Base-by-base conservation (phyloP, 2,888 invertebrate genomes). In the Agriopis marginaria region DNA sequence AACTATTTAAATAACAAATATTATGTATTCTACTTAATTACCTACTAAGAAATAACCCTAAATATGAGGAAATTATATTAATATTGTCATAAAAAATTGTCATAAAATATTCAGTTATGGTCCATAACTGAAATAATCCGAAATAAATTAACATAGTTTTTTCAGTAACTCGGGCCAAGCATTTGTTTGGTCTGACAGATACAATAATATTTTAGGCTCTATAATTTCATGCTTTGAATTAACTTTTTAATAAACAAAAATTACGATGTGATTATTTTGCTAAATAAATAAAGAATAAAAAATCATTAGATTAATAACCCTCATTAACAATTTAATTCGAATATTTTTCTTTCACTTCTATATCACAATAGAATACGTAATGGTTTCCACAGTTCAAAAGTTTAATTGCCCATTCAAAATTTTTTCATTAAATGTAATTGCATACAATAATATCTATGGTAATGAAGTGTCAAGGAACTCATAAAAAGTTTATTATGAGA, bases 401-500 rank as follows among this genome's bases (percentile, higher is more conserved):
- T 74, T 76, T 79, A 77, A 77, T 67, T 75, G 60, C 72, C 74
- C 74, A 77, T 79, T 76, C 74, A 73, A 71, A 77, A 75, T 58
- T 72, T 66, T 68, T 72, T 75, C 66, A 63, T 66, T 66, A 66
- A 70, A 66, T 70, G 70, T 70, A 66, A 70, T 70, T 70, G 66
- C 66, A 70, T 63, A 66, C 49, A 70, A 70, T 70, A 66, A 66
- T 66, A 69, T 70, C 65, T 74, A 74, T 75, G 71, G 63, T 75
- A 75, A 77, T 77, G 68, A 70, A 70, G 74, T 75, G 75, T 73
- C 75, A 77, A 77, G 66, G 68, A 77, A 75, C 77, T 70, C 75
- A 73, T 79, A 77, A 75, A 77, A 76, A 69, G 39, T 71, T 66
- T 69, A 66, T 65, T 70, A 70, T 75, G 77, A 73, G 75, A 77